Percentiles rank a stretch among this genome's conserved stretches.
These are phyloP conservation scores for Cacoxenus indagator DNA, from an alignment of 2,888 invertebrate genomes.

Conservation along the genomic window DNA sequence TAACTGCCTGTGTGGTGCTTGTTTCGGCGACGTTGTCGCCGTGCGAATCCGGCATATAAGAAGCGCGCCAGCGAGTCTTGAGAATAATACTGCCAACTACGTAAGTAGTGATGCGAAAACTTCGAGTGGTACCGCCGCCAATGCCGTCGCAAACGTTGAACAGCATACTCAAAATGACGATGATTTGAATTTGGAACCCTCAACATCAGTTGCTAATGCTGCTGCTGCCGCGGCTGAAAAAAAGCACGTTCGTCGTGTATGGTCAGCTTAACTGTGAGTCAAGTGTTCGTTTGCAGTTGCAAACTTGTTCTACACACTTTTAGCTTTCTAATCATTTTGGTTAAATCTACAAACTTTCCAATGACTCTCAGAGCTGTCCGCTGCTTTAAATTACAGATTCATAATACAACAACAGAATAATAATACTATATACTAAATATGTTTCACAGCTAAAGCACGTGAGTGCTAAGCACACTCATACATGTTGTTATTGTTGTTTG, in stretches of 20 bases:
- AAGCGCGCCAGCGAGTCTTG: slow-evolving; percentile 70
- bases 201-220: slow-evolving; percentile 26
- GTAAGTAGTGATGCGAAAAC: neutral
- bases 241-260: no score
- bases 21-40: slow-evolving; percentile 87
- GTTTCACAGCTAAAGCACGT: no score
- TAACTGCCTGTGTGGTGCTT: slow-evolving; percentile 89
- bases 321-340: neutral
- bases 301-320: neutral
- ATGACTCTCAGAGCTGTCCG: neutral
- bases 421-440: no score
- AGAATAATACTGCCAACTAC: neutral
- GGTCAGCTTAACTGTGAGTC: no score
- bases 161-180: slow-evolving; percentile 21
- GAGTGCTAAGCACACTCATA: no score
- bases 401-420: neutral
- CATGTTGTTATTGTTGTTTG: no score
- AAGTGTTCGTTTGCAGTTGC: no score
- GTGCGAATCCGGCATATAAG: slow-evolving; percentile 80
- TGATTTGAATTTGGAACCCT: slow-evolving; percentile 33
- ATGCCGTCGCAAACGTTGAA: neutral
- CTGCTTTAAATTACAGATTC: neutral
- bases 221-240: neutral
- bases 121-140: neutral
- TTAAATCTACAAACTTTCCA: neutral